A percentile compares a stretch with the other conserved stretches of the same genome.
These are phyloP conservation scores for Podilymbus podiceps DNA, from an alignment of 2,113 vertebrate genomes.

Conservation along the genomic window DNA sequence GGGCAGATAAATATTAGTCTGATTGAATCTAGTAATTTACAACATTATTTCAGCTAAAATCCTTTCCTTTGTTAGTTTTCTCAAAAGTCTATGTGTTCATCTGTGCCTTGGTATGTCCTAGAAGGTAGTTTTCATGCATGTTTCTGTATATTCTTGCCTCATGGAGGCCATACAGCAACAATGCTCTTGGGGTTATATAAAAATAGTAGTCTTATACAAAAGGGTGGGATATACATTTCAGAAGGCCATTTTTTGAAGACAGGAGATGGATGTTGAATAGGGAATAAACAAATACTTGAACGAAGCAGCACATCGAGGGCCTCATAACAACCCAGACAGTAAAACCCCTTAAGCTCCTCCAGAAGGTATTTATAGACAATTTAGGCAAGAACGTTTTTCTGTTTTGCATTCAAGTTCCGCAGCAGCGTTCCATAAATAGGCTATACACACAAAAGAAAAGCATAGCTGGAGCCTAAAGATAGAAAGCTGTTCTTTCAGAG, in stretches of 20 bases:
- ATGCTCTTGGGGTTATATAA: not conserved
- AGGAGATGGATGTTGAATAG: not conserved
- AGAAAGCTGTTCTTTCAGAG: constrained; percentile 61
- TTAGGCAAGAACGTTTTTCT: not conserved
- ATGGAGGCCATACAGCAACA: not conserved
- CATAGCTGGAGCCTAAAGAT: constrained; percentile 53
- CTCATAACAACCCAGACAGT: not conserved
- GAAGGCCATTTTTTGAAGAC: not conserved
- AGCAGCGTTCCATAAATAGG: constrained; percentile 47
- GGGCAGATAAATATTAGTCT: not conserved
- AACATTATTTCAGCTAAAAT: not conserved
- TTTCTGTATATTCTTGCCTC: not conserved
- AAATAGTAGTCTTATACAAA: not conserved
- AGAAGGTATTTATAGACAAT: constrained; percentile 32
- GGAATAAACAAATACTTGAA: not conserved
- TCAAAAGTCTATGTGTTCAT: not conserved
- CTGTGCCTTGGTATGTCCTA: not conserved
- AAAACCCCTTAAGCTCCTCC: not conserved
- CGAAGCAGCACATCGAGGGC: not conserved
- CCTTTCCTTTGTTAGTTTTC: not conserved
- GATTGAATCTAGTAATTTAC: not conserved
- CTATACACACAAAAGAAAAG: constrained; percentile 24
- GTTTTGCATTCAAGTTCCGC: constrained; percentile 42
- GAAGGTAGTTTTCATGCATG: not conserved
- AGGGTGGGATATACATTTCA: not conserved